A percentile compares a stretch with the other conserved stretches of the same genome.
Conservation (phyloP, 2,888 invertebrate species). For the Pristionchus exspectatus region DNA sequence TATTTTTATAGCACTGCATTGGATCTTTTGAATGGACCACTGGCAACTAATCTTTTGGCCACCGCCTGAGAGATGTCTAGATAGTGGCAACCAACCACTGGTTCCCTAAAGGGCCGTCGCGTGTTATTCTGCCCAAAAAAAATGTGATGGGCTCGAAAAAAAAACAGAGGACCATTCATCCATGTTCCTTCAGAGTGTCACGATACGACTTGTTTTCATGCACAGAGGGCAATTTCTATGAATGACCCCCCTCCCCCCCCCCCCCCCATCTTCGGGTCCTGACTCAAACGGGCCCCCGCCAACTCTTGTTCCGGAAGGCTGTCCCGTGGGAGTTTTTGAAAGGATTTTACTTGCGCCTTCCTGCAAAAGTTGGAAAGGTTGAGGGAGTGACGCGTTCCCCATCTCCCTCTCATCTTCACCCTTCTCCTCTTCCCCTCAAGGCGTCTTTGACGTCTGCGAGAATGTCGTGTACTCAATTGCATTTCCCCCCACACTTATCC, state of each 20-base stretch:
- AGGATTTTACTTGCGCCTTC: not conserved
- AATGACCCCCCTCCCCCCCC: not conserved
- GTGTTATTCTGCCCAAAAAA: not conserved
- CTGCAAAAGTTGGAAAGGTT: not conserved
- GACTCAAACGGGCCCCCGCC: not conserved
- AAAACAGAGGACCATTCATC: not conserved
- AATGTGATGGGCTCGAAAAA: constrained; percentile 7
- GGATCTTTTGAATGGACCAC: not conserved
- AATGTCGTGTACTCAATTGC: constrained; percentile 18
- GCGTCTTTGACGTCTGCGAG: not conserved
- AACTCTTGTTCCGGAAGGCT: too few relatives aligned
- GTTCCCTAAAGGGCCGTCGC: not conserved
- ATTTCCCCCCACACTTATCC: constrained; percentile 3
- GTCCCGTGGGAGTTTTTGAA: not conserved
- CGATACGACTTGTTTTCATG: not conserved
- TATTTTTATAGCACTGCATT: not conserved
- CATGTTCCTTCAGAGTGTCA: not conserved
- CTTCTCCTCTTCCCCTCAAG: not conserved
- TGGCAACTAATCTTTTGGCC: not conserved
- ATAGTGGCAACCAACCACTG: not conserved
- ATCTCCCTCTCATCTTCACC: not conserved
- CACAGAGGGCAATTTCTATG: not conserved
- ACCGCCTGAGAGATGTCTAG: not conserved
- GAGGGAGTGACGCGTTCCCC: not conserved
- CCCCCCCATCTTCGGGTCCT: too few relatives aligned